Evolutionary conservation across 2,888 invertebrate genomes (phyloP).

Genomic region (Sturmia bella): DNA sequence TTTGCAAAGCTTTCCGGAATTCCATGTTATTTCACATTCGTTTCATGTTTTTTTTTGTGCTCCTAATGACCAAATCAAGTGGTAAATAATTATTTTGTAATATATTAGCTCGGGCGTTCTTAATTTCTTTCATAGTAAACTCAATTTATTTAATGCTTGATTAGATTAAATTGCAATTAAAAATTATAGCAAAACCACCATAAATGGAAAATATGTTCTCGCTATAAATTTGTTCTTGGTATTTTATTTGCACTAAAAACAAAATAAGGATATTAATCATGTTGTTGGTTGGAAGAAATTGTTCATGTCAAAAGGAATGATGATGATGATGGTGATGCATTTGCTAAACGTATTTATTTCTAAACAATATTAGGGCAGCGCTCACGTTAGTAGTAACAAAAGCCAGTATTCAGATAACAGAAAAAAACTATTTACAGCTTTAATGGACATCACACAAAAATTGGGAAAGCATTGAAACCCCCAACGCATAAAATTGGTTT

Average conservation of each 20-base stretch:
- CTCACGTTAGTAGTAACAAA: too few species aligned
- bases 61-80: background rate
- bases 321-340: too few species aligned
- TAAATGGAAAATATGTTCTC: constrained; percentile 20
- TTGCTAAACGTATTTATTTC: background rate
- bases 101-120: constrained; percentile 3
- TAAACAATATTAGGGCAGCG: too few species aligned
- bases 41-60: background rate
- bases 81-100: constrained; percentile 24
- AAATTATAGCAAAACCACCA: constrained; percentile 25
- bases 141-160: constrained; percentile 33
- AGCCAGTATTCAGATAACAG: too few species aligned
- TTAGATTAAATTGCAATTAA: constrained; percentile 58
- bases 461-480: too few species aligned
- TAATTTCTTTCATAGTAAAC: constrained; percentile 1
- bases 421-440: too few species aligned
- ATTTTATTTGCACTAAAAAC: background rate
- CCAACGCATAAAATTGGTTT: too few species aligned
- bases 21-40: background rate
- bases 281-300: background rate
- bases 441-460: too few species aligned
- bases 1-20: too few species aligned
- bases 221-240: constrained; percentile 11
- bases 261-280: constrained; percentile 15
- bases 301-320: constrained; percentile 23